Evolutionary conservation across 2,797 vertebrate species (phyloP), one percentile per base, ranked within the genome.

Genomic region (Eupleurogrammus muticus): DNA sequence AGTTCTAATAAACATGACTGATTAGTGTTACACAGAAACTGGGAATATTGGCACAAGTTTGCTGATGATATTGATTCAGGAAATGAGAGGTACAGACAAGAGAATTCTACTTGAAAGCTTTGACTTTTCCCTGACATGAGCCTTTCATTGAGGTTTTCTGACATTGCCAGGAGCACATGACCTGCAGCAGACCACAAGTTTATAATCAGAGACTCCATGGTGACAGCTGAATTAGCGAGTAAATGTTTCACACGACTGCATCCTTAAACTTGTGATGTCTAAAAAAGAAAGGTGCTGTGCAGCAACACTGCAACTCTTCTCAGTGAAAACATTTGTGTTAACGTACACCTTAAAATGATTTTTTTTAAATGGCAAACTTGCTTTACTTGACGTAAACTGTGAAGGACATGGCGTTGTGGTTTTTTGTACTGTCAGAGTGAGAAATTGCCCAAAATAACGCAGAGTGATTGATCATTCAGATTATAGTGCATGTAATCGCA

Each of bases 81-180:
- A 36, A 36, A 36, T 36, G 10, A 36, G 10, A 9, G 35, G 35
- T 36, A 36, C 35, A 3, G 28, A 5, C 35, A 36, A 36, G 10
- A 8, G 10, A 36, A 36, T 36, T 36, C 28, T 36, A 20, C 13
- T 6, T 36, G 10, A 60, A 62, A n/a, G 12, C 24, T 46, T 1
- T 24, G 20, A 53, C 13, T 17, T 24, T 48, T 50, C 14, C 14
- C 71, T 51, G 44, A 32, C 17, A 51, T 58, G 62, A 38, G 55
- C 52, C 53, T 73, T 75, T 23, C 35, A 47, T 14, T 66, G 12
- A 46, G 54, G 48, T 23, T 53, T 56, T 46, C 48, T 48, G 55
- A 60, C 16, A 20, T 21, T 60, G 54, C 65, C 71, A 55, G 49
- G 1, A 80, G 64, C 87, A 85, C 77, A 86, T 87, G 90, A 91